phyloP scores from a whole-genome alignment of 2,888 invertebrate genomes.

The Scaeva pyrastri region DNA sequence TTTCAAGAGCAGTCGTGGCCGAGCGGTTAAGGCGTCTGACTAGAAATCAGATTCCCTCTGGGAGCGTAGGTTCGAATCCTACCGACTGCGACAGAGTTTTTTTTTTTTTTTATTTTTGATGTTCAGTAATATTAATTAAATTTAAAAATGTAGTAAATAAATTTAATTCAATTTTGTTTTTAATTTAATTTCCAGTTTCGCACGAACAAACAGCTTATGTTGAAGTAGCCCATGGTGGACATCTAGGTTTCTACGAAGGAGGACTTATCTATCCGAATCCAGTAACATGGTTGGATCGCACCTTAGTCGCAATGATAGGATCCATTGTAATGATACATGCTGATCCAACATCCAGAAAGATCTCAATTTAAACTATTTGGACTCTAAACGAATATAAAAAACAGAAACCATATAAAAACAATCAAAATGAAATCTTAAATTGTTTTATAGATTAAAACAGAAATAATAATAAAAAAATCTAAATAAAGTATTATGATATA shows the following conservation, averaged over 20 bases:
- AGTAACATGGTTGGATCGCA: constrained; percentile 96
- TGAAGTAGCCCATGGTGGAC: constrained; percentile 95
- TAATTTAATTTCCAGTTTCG: constrained; percentile 85
- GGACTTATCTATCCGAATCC: constrained; percentile 94
- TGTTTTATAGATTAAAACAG: constrained; percentile 63
- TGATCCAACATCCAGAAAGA: constrained; percentile 73
- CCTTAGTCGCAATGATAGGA: constrained; percentile 92
- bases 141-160: no score
- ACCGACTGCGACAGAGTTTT: constrained; percentile 80
- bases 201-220: constrained; percentile 89
- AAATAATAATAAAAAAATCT: constrained; percentile 22
- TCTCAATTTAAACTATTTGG: constrained; percentile 61
- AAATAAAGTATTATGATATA: constrained; percentile 37
- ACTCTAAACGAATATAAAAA: constrained; percentile 14
- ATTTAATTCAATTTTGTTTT: not conserved
- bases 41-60: constrained; percentile 84
- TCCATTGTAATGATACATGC: constrained; percentile 86
- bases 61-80: constrained; percentile 84
- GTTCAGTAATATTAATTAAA: not conserved
- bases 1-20: constrained; percentile 82
- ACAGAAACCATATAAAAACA: constrained; percentile 34
- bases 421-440: constrained; percentile 40
- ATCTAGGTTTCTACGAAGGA: constrained; percentile 97
- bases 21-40: constrained; percentile 84
- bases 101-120: constrained; percentile 36